Base-by-base conservation (phyloP, 1,140 invertebrate genomes). In the Aplysia californica region DNA sequence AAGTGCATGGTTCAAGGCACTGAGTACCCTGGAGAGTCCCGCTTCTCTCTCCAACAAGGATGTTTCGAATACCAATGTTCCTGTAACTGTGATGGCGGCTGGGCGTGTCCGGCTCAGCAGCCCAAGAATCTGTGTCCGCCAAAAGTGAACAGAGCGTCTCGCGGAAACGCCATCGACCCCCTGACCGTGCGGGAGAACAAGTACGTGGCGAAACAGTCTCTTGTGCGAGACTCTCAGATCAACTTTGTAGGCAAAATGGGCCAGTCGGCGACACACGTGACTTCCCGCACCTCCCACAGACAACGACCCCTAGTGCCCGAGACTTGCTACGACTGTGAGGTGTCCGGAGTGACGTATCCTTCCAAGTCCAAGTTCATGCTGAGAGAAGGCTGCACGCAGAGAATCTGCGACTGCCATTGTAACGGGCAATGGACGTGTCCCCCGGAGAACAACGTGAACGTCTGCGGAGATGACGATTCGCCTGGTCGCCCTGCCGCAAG, bases 41-140 rank as follows among this genome's bases (percentile, higher is more conserved):
- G 65, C n/a, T 85, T 85, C 56, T 69, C 76, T 1, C 78, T 79
- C 44, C 67, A 76, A 1, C 74, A 83, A 26, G 80, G 76, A 0
- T 83, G 82, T 64, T 68, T 58, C 15, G 61, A 77, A n/a, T 80
- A 78, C 71, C 50, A 67, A 21, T 85, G 84, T 70, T 35, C 71
- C 1, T 85, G 84, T 56, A 79, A 71, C 3, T 83, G 82, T 69
- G 77, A 82, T 75, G 81, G 80, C 0, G 61, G 50, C 0, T 85
- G 77, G 67, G 64, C 75, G 23, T 85, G 84, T 50, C 82, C 82
- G 0, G 23, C 76, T 1, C 76, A 80, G 33, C 23, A 69, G 41
- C 77, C 74, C 21, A 65, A 41, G 23, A 76, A 76, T 64, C 41
- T 69, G 29, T 76, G 74, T 39, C 61, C 59, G 5, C 26, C 5